phyloP scores from a whole-genome alignment of 2,888 invertebrate species.

The Crocallis elinguaria region DNA sequence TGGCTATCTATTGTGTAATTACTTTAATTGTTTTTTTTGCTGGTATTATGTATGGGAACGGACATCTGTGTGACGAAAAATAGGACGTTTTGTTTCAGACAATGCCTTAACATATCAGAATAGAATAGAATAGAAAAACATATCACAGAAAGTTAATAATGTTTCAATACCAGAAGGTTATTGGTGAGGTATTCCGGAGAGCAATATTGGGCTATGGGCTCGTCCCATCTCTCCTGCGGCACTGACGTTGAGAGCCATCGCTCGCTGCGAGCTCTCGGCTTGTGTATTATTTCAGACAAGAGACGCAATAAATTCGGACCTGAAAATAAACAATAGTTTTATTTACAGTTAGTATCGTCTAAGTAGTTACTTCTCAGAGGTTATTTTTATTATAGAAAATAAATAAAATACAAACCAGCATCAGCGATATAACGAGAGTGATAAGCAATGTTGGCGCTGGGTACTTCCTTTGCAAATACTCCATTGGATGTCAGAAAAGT shows the following conservation, averaged over 20 bases:
- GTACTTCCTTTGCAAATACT: slow-evolving; percentile 74
- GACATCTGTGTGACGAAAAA: too few species aligned
- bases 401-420: slow-evolving; percentile 72
- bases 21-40: too few species aligned
- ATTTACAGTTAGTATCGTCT: too few species aligned
- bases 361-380: too few species aligned
- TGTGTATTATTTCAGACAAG: slow-evolving; percentile 85
- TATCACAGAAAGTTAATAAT: too few species aligned
- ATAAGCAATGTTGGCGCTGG: slow-evolving; percentile 93
- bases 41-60: too few species aligned
- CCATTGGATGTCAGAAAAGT: slow-evolving; percentile 62
- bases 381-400: too few species aligned
- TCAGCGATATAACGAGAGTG: slow-evolving; percentile 93
- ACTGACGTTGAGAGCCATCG: slow-evolving; percentile 95
- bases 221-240: slow-evolving; percentile 73
- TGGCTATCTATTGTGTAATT: too few species aligned
- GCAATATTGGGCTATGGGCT: slow-evolving; percentile 73
- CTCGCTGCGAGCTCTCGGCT: slow-evolving; percentile 86
- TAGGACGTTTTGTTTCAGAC: too few species aligned
- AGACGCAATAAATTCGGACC: slow-evolving; percentile 80
- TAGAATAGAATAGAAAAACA: too few species aligned
- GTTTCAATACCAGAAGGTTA: slow-evolving; percentile 87
- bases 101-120: too few species aligned
- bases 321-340: too few species aligned
- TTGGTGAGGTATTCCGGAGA: slow-evolving; percentile 95